Percentiles rank a stretch among this genome's conserved stretches.
phyloP scores from a whole-genome alignment of 2,113 vertebrate genomes.

The Proteles cristata region DNA sequence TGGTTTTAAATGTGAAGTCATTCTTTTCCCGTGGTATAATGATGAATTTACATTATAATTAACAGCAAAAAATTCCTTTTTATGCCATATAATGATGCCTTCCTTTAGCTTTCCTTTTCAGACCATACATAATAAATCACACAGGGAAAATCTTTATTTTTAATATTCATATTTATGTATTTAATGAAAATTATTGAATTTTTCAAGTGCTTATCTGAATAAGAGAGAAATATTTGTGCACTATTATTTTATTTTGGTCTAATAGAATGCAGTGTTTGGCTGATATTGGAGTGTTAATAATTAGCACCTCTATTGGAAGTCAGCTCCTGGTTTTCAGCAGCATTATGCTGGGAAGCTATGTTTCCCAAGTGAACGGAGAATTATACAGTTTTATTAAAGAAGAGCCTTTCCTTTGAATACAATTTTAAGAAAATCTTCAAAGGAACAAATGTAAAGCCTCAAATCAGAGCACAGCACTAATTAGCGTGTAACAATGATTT shows the following conservation, averaged over 20 bases:
- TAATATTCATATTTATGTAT: conserved; percentile 88
- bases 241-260: conserved; percentile 83
- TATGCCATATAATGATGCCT: conserved; percentile 80
- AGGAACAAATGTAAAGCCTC: conserved; percentile 79
- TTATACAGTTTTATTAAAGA: conserved; percentile 80
- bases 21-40: conserved; percentile 75
- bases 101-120: conserved; percentile 81
- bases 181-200: conserved; percentile 88
- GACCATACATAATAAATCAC: conserved; percentile 85
- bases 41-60: conserved; percentile 84
- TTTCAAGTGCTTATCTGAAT: conserved; percentile 84
- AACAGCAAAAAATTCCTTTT: conserved; percentile 82
- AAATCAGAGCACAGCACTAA: conserved; percentile 71
- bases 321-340: conserved; percentile 75
- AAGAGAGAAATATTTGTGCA: conserved; percentile 83
- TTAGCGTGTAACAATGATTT: conserved; percentile 78
- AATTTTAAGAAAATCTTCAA: conserved; percentile 85
- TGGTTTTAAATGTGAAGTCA: conserved; percentile 75
- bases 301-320: conserved; percentile 84
- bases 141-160: conserved; percentile 85
- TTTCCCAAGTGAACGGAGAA: conserved; percentile 82
- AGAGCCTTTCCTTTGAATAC: conserved; percentile 76
- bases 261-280: conserved; percentile 78
- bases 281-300: conserved; percentile 80
- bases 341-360: conserved; percentile 53